phyloP scores from a whole-genome alignment of 1,140 invertebrate genomes.

The Tetragonula clypearis region DNA sequence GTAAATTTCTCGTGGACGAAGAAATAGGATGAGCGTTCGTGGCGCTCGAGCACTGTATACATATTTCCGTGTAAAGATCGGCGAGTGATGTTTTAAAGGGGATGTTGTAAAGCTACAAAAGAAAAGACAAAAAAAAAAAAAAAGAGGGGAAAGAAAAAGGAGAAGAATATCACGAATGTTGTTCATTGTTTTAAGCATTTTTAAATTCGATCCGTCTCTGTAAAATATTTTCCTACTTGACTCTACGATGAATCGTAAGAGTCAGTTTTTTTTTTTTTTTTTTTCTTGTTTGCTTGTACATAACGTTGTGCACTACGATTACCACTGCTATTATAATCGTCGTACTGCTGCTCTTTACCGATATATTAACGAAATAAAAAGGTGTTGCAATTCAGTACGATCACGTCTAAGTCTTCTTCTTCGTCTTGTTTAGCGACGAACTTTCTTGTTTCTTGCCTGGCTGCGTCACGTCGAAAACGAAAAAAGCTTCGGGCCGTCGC shows the following conservation, averaged over 20 bases:
- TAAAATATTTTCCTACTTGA: constrained; percentile 38
- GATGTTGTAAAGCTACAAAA: constrained; percentile 3
- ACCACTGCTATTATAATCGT: constrained; percentile 41
- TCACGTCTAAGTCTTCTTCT: not conserved
- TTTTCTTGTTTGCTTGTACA: constrained; percentile 56
- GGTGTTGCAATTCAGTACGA: constrained; percentile 23
- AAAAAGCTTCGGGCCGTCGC: no score
- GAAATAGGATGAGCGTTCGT: not conserved
- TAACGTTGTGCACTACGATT: constrained; percentile 40
- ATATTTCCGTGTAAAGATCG: not conserved
- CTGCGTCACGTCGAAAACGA: no score
- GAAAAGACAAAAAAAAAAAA: not conserved
- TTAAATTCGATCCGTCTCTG: constrained; percentile 15
- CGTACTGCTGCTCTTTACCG: constrained; percentile 45
- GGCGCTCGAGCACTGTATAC: not conserved
- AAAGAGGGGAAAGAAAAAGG: not conserved
- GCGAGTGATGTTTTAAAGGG: not conserved
- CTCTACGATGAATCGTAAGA: constrained; percentile 8
- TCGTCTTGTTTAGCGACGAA: not conserved
- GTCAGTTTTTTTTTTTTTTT: constrained; percentile 3
- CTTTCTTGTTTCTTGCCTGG: no score
- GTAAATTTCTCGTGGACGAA: not conserved
- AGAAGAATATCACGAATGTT: not conserved
- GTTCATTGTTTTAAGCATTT: constrained; percentile 8
- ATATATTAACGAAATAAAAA: constrained; percentile 61